Conservation (phyloP, 2,888 invertebrate genomes). For the Plebejus anna region DNA sequence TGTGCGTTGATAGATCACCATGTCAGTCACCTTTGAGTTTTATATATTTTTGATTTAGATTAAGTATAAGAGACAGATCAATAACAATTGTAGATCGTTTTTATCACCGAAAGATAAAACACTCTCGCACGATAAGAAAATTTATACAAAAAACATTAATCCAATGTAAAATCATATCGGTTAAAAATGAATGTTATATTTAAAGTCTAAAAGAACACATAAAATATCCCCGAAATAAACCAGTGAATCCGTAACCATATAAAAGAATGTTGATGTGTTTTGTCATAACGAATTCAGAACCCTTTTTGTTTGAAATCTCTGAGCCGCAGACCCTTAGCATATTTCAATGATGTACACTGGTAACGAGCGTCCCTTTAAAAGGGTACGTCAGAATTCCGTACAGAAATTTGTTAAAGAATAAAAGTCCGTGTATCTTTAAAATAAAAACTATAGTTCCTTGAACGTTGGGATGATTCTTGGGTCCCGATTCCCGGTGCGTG, state of each 20-base stretch:
- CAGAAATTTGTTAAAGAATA: conserved; percentile 36
- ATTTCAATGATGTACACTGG: conserved; percentile 53
- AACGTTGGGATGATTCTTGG: conserved; percentile 22
- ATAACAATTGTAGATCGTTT: no score
- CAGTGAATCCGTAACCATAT: conserved; percentile 30
- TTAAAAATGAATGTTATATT: not conserved
- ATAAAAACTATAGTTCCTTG: conserved; percentile 37
- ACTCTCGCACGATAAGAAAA: no score
- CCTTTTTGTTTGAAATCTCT: conserved; percentile 44
- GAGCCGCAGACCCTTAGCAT: conserved; percentile 46
- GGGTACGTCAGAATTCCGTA: conserved; percentile 45
- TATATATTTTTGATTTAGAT: no score
- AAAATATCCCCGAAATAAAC: not conserved
- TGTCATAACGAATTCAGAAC: conserved; percentile 43
- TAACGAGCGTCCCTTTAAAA: conserved; percentile 49
- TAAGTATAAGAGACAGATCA: no score
- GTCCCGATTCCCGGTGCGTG: conserved; percentile 32
- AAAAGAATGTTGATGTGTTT: conserved; percentile 42
- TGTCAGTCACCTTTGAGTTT: no score
- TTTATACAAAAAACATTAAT: not conserved
- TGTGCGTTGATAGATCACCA: no score
- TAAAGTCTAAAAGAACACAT: not conserved
- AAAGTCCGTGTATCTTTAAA: conserved; percentile 30
- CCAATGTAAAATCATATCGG: not conserved
- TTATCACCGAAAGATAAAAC: no score